Base-by-base conservation (phyloP, 1,140 invertebrate species). In the Atta cephalotes region DNA sequence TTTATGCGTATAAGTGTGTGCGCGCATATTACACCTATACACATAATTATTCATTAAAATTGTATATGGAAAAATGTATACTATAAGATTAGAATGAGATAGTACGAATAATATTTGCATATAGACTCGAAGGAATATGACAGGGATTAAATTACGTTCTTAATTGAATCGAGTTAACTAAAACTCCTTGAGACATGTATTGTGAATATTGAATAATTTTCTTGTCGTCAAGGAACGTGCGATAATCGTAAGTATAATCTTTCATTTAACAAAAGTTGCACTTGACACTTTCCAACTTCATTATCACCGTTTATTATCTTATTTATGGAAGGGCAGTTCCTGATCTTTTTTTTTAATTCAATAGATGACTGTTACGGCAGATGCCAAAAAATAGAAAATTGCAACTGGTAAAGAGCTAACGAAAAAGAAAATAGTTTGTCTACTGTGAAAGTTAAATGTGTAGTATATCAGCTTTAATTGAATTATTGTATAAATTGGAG, bases 401-500 rank as follows among this genome's bases (percentile, higher is more conserved):
- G 89, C 25, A 87, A 28, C 56, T 89, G 88, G 78, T 53, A 79
- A 78, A 35, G 16, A 62, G 86, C 80, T 63, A 88, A 62, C 49
- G 28, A 65, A 65, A 6, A 60, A 68, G n/a, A 63, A 70, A 90
- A 76, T 90, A 77, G 86, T 82, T 90, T 82, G 39, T 80, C 89
- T 70, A 91, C 85, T 91, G 66, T 88, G 80, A 87, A 90, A 81
- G 87, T 91, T 88, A 87, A 82, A 82, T 39, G 45, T 74, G 77
- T 91, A 91, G 90, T 66, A 88, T 89, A 80, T 89, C 86, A 91
- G 89, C 90, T 91, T 91, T 91, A 91, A 91, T 80, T 86, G 85
- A 88, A 91, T 82, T 91, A 91, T 77, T 77, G 74, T 91, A 81
- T 90, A 91, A 87, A 91, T 91, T 63, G 71, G 66, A 86, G 49